These are phyloP conservation scores for Eulemur mongoz DNA, from an alignment of 2,797 vertebrate genomes.

Conservation along the genomic window DNA sequence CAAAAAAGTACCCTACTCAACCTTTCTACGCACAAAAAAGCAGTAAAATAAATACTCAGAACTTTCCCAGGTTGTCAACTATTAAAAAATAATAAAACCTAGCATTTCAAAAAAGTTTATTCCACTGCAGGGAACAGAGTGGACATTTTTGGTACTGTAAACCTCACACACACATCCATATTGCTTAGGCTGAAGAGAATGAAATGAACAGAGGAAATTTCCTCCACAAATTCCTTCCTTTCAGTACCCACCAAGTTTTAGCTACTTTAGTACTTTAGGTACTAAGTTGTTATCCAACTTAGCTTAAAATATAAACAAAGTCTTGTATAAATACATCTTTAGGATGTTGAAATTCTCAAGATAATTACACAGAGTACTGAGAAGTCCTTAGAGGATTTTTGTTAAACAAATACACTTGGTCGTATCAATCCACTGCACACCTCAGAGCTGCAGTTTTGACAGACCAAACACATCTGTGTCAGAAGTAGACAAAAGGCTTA, in stretches of 20 bases:
- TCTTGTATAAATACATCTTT: conserved; percentile 52
- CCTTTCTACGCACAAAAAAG: not conserved
- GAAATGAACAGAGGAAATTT: conserved; percentile 32
- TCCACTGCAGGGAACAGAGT: conserved; percentile 13
- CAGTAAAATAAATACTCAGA: conserved; percentile 79
- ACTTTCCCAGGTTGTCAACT: conserved; percentile 53
- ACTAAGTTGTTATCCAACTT: not conserved
- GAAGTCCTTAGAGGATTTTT: not conserved
- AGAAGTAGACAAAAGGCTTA: conserved; percentile 1
- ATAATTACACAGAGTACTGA: not conserved
- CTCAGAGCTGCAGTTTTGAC: not conserved
- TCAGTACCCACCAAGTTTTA: conserved; percentile 34
- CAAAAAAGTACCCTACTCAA: conserved; percentile 53
- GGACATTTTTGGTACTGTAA: conserved; percentile 61
- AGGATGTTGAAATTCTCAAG: conserved; percentile 44
- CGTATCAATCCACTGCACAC: not conserved
- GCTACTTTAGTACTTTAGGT: not conserved
- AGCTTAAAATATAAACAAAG: conserved; percentile 53
- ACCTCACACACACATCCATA: conserved; percentile 52
- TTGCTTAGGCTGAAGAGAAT: conserved; percentile 58
- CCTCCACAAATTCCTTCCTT: conserved; percentile 23
- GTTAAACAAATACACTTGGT: not conserved
- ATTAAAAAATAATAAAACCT: conserved; percentile 75
- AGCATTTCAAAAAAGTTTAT: conserved; percentile 54
- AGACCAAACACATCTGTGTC: not conserved